These are phyloP conservation scores for Lasioglossum morio DNA, from an alignment of 2,888 invertebrate species.

Conservation along the genomic window DNA sequence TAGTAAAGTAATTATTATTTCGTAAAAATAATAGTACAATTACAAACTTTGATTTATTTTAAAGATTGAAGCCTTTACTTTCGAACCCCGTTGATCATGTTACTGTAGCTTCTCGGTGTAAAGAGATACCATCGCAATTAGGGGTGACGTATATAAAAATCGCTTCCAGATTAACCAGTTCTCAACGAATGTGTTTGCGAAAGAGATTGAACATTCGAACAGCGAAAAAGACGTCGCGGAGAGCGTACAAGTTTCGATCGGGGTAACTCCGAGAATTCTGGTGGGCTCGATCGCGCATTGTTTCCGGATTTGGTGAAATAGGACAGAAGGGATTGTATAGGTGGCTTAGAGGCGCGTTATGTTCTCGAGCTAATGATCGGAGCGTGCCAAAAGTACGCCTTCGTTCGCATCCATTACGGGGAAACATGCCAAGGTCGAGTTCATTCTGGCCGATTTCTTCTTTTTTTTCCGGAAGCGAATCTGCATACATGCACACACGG, in stretches of 20 bases:
- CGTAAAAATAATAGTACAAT: background rate
- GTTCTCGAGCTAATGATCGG: constrained; percentile 17
- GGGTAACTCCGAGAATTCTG: background rate
- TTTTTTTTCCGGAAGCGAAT: background rate
- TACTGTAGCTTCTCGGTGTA: background rate
- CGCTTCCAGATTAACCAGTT: background rate
- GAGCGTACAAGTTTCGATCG: background rate
- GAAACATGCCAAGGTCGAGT: constrained; percentile 61
- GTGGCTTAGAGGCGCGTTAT: constrained; percentile 5
- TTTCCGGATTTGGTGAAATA: background rate
- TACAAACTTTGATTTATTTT: background rate
- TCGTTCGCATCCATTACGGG: constrained; percentile 43
- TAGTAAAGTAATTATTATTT: background rate
- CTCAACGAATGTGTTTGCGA: background rate
- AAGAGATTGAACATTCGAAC: background rate
- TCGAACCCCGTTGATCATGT: background rate
- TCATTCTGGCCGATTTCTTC: constrained; percentile 44
- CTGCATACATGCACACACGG: background rate
- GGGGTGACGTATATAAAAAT: background rate
- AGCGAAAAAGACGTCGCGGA: background rate
- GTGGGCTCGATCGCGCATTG: background rate
- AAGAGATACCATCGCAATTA: background rate
- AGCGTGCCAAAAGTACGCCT: constrained; percentile 45
- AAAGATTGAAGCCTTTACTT: background rate
- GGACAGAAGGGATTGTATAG: constrained; percentile 9